Base-by-base conservation (phyloP, 2,113 vertebrate species). In the Eolophus roseicapilla region DNA sequence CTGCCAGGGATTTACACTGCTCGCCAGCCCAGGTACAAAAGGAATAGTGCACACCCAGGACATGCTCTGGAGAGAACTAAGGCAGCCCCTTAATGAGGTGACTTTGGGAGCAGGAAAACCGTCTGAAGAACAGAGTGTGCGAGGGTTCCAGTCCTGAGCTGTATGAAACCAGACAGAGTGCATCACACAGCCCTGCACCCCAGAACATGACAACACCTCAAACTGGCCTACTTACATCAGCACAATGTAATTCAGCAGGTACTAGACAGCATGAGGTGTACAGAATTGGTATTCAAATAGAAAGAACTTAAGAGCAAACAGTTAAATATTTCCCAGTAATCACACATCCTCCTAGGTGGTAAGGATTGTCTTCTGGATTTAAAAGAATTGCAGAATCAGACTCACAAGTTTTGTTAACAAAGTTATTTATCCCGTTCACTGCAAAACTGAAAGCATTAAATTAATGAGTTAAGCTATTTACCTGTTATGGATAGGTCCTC, bases 401-500 rank as follows among this genome's bases (percentile, higher is more conserved):
- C 49, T 67, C 70, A 78, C 33, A 53, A 65, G 20, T 84, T 79
- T 24, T 44, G 28, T 69, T 44, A 65, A 74, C 4, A 67, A 37
- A 2, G 33, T n/a, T 17, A 49, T 91, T 62, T 92, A 83, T 65
- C 69, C 14, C 43, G 21, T 55, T 93, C 43, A 85, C 52, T 41
- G 33, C 82, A 96, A 96, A 95, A 49, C 9, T 46, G 55, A 76
- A 82, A 75, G 4, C 78, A 55, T 78, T 55, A 77, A 82, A 95
- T 15, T 29, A 97, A 57, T 78, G 47, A 92, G 63, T 84, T 80
- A 33, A 69, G 53, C 31, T 87, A 74, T 91, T 98, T 99, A 99
- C 99, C 99, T 99, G 93, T 98, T 98, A 55, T 98, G 98, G 96
- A 99, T 96, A 65, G 99, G 99, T 63, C 99, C 99, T 97, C 97